Evolutionary conservation across 2,113 vertebrate genomes (phyloP).

Genomic region (Poeciliopsis occidentalis): DNA sequence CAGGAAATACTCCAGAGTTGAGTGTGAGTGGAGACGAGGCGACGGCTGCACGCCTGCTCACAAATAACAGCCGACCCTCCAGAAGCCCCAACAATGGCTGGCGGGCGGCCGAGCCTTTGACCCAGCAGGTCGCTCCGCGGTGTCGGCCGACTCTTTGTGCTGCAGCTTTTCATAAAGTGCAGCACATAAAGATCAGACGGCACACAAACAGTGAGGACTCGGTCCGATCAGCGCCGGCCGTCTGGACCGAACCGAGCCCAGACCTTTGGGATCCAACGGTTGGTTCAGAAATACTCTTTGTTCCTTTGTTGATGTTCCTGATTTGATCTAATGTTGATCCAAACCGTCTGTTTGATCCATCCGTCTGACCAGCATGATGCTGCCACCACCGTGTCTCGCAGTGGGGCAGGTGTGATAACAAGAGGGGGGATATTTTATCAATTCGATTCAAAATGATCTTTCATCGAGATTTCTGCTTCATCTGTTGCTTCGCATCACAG

Average conservation of each 20-base stretch:
- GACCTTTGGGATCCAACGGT: too few species aligned
- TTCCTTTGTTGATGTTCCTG: too few species aligned
- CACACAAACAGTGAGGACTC: constrained; percentile 48
- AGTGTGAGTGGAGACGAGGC: constrained; percentile 53
- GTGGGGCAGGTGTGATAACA: too few species aligned
- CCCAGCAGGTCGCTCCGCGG: constrained; percentile 54
- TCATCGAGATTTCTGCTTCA: too few species aligned
- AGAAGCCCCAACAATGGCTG: constrained; percentile 55
- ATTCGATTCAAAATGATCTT: too few species aligned
- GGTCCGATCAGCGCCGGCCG: constrained; percentile 39
- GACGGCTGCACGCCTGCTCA: constrained; percentile 48
- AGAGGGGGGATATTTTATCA: too few species aligned
- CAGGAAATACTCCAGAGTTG: constrained; percentile 69
- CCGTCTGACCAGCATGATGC: too few species aligned
- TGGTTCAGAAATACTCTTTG: too few species aligned
- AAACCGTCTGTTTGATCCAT: too few species aligned
- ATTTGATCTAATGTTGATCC: too few species aligned
- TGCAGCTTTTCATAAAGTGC: constrained; percentile 38
- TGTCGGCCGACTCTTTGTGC: constrained; percentile 60
- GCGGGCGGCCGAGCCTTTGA: constrained; percentile 50
- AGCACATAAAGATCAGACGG: constrained; percentile 67
- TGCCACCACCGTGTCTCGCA: too few species aligned
- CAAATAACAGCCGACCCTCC: constrained; percentile 14
- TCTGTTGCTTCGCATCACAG: too few species aligned
- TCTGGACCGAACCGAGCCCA: constrained; percentile 36